These are phyloP conservation scores for Porites evermanni DNA, from an alignment of 92 coral and sea anemone species.

Conservation along the genomic window DNA sequence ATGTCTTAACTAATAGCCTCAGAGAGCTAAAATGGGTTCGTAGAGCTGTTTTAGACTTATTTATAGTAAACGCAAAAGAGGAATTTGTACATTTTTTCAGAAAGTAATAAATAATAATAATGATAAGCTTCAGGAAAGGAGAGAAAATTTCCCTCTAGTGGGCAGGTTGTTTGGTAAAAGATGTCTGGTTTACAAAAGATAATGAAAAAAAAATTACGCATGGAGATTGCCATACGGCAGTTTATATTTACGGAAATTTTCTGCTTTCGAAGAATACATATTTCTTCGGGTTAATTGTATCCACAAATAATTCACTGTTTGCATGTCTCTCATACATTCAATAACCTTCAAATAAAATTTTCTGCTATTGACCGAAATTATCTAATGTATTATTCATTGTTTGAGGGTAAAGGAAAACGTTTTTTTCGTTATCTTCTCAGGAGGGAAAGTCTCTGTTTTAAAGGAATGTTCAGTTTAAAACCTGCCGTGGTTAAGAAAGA, in stretches of 20 bases:
- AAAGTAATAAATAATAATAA: neutral
- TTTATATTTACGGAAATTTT: conserved; percentile 2
- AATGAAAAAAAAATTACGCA: conserved; percentile 2
- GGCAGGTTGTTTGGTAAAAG: conserved; percentile 8
- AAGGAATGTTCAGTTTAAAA: neutral
- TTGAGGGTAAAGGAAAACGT: conserved; percentile 9
- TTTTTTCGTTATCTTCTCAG: conserved; percentile 14
- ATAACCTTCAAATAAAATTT: conserved; percentile 36
- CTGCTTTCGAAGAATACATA: neutral
- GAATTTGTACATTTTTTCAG: too few species aligned
- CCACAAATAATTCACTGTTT: conserved; percentile 26
- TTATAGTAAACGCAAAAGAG: neutral
- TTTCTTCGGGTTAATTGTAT: conserved; percentile 2
- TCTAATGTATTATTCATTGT: conserved; percentile 27
- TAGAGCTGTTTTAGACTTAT: neutral
- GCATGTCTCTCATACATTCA: conserved; percentile 10
- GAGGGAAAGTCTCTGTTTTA: conserved; percentile 16
- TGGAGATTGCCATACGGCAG: neutral
- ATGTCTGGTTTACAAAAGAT: conserved; percentile 18
- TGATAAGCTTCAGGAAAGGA: neutral
- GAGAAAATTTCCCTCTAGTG: neutral
- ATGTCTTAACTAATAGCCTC: conserved; percentile 11
- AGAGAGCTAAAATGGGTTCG: neutral
- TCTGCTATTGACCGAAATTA: conserved; percentile 3
- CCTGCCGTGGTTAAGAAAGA: neutral